These are phyloP conservation scores for Neelides folsomi DNA, from an alignment of 2,888 invertebrate genomes.

Conservation along the genomic window DNA sequence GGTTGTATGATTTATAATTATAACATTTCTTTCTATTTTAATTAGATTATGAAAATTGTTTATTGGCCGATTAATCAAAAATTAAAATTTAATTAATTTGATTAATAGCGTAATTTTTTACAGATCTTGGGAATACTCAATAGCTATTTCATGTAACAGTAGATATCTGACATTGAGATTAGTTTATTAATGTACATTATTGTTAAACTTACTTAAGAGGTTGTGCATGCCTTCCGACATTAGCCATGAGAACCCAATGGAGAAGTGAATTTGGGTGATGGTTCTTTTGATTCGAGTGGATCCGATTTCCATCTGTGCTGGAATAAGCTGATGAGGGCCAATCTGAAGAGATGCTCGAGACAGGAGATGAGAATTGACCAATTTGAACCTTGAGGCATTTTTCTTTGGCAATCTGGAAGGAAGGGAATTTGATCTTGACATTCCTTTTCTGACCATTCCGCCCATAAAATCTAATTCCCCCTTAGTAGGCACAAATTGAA, in stretches of 20 bases:
- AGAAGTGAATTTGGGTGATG: constrained; percentile 24
- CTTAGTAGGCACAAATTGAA: background rate
- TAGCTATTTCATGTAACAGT: too few species aligned
- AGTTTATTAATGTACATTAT: too few species aligned
- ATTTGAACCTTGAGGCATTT: constrained; percentile 33
- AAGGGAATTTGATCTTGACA: background rate
- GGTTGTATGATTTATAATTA: too few species aligned
- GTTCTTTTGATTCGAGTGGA: constrained; percentile 20
- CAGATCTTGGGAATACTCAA: too few species aligned
- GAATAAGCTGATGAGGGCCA: constrained; percentile 31
- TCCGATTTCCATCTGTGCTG: constrained; percentile 22
- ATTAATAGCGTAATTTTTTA: too few species aligned
- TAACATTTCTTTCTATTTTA: too few species aligned
- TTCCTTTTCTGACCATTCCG: background rate
- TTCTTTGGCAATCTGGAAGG: constrained; percentile 31
- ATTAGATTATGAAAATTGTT: too few species aligned
- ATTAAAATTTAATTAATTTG: too few species aligned
- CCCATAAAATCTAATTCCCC: background rate
- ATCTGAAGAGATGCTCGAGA: constrained; percentile 31
- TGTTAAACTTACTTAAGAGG: constrained; percentile 2
- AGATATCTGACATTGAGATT: too few species aligned
- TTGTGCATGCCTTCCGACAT: constrained; percentile 9
- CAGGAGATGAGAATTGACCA: constrained; percentile 28
- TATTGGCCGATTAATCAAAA: too few species aligned
- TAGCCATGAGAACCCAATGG: constrained; percentile 25